Evolutionary conservation across 92 coral and sea anemone species (phyloP), one percentile per base, ranked within the genome.

Genomic region (Epizoanthus ramosus): DNA sequence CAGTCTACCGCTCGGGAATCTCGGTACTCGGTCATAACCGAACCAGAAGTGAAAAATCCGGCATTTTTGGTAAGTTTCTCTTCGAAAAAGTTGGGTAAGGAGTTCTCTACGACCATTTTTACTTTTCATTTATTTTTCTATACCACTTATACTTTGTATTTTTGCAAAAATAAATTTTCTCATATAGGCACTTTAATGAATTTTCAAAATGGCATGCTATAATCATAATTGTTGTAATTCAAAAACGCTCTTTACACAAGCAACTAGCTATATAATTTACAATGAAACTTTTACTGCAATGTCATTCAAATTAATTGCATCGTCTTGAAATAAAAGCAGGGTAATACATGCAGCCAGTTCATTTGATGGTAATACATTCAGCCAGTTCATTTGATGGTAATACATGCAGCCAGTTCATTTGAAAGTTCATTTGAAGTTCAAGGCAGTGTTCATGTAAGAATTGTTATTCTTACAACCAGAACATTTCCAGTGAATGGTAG

Each of bases 291-390:
- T 58, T 58, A 58, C 64, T 58, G 64, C 64, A 15, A 58, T 58
- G 64, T 58, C 64, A 58, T 58, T 58, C 64, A 58, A 58, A 58
- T 58, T 58, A 1, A 24, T 68, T 60, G 66, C 66, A 60, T 60
- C 66, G 10, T 60, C 66, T 60, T 60, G 66, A 60, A 60, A n/a
- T 60, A 19, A 60, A 60, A 60, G 25, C 13, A 21, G 66, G 28
- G 8, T 8, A 61, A 37, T 37, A 37, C 43, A 37, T 37, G 43
- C 43, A 37, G 6, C 43, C 43, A 37, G 43, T 37, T 37, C 43
- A 37, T 37, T 37, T 37, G 43, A 37, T 3, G 6, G 43, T 37
- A 61, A 37, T 37, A 37, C 43, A 37, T 37, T 2, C 43, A 37
- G 6, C 43, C 43, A 37, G 43, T 37, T 37, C 43, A 37, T 37